phyloP scores from a whole-genome alignment of 2,888 invertebrate species.

The Clusia tigrina region DNA sequence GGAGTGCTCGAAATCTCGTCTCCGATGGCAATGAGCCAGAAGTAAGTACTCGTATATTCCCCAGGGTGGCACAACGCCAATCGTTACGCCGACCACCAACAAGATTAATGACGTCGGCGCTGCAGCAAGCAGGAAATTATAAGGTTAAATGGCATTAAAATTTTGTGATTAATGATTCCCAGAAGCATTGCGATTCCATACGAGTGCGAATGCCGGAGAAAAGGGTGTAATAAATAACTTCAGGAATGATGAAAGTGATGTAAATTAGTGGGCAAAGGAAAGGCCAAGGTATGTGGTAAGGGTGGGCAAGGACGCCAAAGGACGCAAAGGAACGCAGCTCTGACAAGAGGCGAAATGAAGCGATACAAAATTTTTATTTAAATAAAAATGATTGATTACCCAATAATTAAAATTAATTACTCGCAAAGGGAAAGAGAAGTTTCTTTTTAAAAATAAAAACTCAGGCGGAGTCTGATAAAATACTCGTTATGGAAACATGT shows the following conservation, averaged over 20 bases:
- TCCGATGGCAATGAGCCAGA: slow-evolving; percentile 88
- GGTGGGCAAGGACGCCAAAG: too few species aligned
- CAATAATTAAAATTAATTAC: slow-evolving; percentile 55
- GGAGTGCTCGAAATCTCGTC: slow-evolving; percentile 89
- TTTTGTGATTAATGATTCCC: slow-evolving; percentile 49
- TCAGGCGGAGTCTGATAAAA: too few species aligned
- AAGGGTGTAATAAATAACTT: too few species aligned
- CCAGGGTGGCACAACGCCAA: neutral
- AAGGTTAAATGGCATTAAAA: slow-evolving; percentile 45
- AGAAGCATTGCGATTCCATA: neutral
- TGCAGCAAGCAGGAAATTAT: slow-evolving; percentile 40
- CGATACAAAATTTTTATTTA: slow-evolving; percentile 36
- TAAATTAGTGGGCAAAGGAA: too few species aligned
- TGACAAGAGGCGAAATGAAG: slow-evolving; percentile 11
- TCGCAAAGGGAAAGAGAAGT: too few species aligned
- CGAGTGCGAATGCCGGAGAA: slow-evolving; percentile 5
- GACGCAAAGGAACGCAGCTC: too few species aligned
- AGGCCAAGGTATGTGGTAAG: too few species aligned
- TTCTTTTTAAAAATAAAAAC: too few species aligned
- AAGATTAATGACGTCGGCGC: slow-evolving; percentile 32
- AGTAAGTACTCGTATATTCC: slow-evolving; percentile 59
- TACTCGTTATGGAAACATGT: too few species aligned
- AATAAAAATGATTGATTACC: slow-evolving; percentile 52
- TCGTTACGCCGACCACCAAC: slow-evolving; percentile 12
- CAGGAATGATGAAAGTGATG: too few species aligned